A percentile compares a stretch with the other conserved stretches of the same genome.
Conservation (phyloP, 2,888 invertebrate genomes). For the Spisula subtruncata region DNA sequence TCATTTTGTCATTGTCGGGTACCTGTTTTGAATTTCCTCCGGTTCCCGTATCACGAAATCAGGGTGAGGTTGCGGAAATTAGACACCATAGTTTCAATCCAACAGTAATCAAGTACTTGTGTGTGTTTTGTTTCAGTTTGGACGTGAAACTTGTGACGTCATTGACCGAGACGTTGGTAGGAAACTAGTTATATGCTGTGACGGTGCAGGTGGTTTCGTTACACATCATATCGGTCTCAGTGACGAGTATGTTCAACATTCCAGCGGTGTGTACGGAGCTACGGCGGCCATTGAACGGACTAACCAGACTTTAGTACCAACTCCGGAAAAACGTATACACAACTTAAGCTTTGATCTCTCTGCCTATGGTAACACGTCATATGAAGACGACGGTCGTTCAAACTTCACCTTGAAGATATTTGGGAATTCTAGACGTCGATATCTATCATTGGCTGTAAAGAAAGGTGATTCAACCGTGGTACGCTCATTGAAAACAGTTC, state of each 20-base stretch:
- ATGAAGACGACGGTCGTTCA: constrained; percentile 73
- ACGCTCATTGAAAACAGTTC: constrained; percentile 82
- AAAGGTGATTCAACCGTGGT: constrained; percentile 84
- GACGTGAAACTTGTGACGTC: constrained; percentile 78
- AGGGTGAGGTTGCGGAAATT: too few relatives aligned
- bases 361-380: constrained; percentile 78
- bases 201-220: constrained; percentile 83
- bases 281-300: constrained; percentile 81
- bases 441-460: constrained; percentile 83
- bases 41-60: too few relatives aligned
- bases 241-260: constrained; percentile 83
- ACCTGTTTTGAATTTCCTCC: too few relatives aligned
- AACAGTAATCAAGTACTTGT: too few relatives aligned
- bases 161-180: constrained; percentile 78
- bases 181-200: constrained; percentile 83
- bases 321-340: constrained; percentile 80
- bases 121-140: constrained; percentile 79
- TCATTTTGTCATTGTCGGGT: too few relatives aligned
- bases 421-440: constrained; percentile 83
- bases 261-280: constrained; percentile 80
- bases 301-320: constrained; percentile 78
- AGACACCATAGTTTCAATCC: too few relatives aligned
- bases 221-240: constrained; percentile 83
- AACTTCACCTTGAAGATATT: constrained; percentile 85
- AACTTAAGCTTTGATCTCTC: constrained; percentile 84